These are phyloP conservation scores for Cuculus canorus DNA, from an alignment of 2,797 vertebrate genomes.

Conservation along the genomic window DNA sequence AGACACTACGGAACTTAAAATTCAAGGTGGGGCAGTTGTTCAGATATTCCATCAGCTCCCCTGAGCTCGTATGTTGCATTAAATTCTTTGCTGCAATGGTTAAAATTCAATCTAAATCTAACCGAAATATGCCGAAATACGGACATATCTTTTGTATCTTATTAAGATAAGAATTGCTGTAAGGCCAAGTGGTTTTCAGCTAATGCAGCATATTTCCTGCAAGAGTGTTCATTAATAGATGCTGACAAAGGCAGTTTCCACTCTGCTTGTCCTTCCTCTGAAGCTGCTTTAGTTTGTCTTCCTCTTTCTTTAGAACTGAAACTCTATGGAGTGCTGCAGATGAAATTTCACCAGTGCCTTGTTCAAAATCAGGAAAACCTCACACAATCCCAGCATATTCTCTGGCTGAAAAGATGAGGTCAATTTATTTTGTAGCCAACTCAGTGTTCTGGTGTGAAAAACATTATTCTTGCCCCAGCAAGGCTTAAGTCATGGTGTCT, in stretches of 20 bases:
- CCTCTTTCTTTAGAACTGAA: not conserved
- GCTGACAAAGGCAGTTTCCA: not conserved
- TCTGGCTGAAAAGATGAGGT: not conserved
- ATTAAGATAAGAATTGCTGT: not conserved
- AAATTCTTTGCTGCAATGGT: not conserved
- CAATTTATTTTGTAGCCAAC: not conserved
- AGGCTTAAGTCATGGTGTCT: not conserved
- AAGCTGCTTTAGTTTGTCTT: not conserved
- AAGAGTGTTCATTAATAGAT: not conserved
- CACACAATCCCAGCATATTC: not conserved
- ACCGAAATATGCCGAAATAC: not conserved
- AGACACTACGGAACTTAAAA: not conserved
- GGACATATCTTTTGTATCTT: not conserved
- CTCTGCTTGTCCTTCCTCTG: not conserved
- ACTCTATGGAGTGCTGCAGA: not conserved
- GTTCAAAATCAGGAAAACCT: not conserved
- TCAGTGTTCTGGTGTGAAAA: not conserved
- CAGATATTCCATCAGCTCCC: not conserved
- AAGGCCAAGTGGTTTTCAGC: not conserved
- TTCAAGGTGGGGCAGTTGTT: not conserved
- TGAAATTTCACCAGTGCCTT: not conserved
- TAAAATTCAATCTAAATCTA: not conserved
- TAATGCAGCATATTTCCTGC: not conserved
- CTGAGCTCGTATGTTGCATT: not conserved
- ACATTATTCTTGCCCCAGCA: not conserved